Evolutionary conservation across 2,797 vertebrate genomes (phyloP).

Genomic region (Pithecia hirsuta): DNA sequence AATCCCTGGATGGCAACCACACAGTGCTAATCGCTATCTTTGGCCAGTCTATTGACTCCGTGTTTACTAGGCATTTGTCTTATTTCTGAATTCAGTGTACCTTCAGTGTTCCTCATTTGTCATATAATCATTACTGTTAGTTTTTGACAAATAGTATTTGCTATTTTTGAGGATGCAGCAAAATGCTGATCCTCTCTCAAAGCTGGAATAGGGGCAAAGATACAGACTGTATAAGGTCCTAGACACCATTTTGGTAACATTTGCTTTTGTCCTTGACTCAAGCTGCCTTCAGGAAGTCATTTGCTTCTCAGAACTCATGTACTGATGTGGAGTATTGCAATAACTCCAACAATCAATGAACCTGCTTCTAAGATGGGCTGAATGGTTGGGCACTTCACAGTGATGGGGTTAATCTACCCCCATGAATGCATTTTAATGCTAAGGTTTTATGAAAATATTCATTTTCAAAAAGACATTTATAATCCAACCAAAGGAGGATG

Average conservation of each 20-base stretch:
- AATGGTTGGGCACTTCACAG: neutral
- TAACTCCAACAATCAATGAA: neutral
- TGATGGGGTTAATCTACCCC: neutral
- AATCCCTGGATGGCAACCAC: neutral
- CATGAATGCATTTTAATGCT: neutral
- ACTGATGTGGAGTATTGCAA: no score
- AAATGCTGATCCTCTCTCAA: neutral
- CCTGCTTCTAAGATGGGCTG: neutral
- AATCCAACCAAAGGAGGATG: neutral
- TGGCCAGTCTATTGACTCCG: accelerated
- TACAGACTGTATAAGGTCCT: neutral
- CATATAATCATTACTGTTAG: neutral
- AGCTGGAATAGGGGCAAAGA: neutral
- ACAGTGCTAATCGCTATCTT: neutral
- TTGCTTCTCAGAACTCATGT: neutral
- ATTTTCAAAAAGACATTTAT: neutral
- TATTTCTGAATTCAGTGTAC: neutral
- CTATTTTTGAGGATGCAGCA: neutral
- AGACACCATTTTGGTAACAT: neutral
- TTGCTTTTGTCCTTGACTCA: neutral
- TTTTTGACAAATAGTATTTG: neutral
- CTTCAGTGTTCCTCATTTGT: neutral
- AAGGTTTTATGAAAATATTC: neutral
- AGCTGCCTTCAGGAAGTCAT: accelerated
- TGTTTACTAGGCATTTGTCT: neutral